Percentiles rank a stretch among this genome's conserved stretches.
These are phyloP conservation scores for Poecilobothrus nobilitatus DNA, from an alignment of 2,888 invertebrate genomes.

Conservation along the genomic window DNA sequence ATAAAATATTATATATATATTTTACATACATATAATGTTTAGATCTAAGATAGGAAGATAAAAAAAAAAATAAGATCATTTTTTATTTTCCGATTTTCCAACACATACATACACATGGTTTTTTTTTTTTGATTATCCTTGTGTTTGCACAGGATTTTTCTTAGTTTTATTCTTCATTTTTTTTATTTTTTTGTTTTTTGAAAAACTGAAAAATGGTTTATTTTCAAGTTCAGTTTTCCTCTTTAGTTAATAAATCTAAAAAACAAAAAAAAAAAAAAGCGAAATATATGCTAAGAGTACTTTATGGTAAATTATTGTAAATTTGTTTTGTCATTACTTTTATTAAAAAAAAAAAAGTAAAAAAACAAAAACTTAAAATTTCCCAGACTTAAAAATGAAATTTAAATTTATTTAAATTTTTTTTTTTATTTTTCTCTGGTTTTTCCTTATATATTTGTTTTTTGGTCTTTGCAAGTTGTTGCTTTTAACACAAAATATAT, in stretches of 20 bases:
- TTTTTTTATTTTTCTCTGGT: no score
- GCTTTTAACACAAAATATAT: no score
- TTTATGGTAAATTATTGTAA: neutral
- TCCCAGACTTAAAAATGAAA: neutral
- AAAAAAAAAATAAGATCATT: no score
- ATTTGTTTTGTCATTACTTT: neutral
- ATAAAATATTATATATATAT: no score
- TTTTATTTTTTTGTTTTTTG: neutral
- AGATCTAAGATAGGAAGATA: no score
- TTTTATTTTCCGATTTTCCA: no score
- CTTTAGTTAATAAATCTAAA: neutral
- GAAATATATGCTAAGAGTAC: conserved; percentile 3
- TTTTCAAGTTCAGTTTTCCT: conserved; percentile 6
- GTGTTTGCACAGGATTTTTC: neutral
- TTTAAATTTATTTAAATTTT: neutral
- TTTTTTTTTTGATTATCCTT: neutral
- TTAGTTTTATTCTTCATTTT: neutral
- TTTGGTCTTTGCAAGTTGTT: no score
- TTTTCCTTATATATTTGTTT: no score
- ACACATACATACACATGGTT: no score
- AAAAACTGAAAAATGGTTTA: conserved; percentile 3
- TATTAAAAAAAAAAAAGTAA: neutral
- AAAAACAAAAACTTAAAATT: neutral
- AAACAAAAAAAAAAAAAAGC: no score
- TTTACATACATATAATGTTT: no score